Conservation (phyloP, 2,888 invertebrate genomes). For the Leptopilina syphax region DNA sequence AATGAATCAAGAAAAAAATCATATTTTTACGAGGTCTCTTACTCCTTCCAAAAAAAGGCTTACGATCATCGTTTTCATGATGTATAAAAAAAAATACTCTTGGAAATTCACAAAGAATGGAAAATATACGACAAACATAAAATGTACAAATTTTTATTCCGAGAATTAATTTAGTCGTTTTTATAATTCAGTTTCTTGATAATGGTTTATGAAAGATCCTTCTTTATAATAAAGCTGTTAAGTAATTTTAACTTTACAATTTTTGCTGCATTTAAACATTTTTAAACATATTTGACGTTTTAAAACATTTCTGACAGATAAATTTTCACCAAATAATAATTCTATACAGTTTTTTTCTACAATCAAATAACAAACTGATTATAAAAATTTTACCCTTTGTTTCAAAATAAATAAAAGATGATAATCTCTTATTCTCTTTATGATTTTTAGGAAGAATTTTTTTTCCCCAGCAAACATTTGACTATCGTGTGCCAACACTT, state of each 20-base stretch:
- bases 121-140: slow-evolving; percentile 21
- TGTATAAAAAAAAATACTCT: not conserved
- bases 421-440: not conserved
- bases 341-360: not conserved
- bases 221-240: not conserved
- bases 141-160: slow-evolving; percentile 14
- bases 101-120: slow-evolving; percentile 7
- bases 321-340: not conserved
- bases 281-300: not conserved
- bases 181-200: slow-evolving; percentile 14
- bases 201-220: not conserved
- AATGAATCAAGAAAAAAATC: slow-evolving; percentile 33
- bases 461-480: not conserved
- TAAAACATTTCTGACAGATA: not conserved
- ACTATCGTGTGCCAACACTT: slow-evolving; percentile 13
- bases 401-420: no score
- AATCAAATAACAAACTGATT: no score
- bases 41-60: slow-evolving; percentile 2
- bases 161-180: slow-evolving; percentile 2
- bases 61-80: not conserved
- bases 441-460: not conserved
- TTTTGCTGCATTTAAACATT: not conserved
- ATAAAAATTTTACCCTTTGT: no score
- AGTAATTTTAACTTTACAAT: not conserved
- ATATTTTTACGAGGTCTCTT: slow-evolving; percentile 9